Base-by-base conservation (phyloP, 2,797 vertebrate species). In the Acipenser transmontanus region DNA sequence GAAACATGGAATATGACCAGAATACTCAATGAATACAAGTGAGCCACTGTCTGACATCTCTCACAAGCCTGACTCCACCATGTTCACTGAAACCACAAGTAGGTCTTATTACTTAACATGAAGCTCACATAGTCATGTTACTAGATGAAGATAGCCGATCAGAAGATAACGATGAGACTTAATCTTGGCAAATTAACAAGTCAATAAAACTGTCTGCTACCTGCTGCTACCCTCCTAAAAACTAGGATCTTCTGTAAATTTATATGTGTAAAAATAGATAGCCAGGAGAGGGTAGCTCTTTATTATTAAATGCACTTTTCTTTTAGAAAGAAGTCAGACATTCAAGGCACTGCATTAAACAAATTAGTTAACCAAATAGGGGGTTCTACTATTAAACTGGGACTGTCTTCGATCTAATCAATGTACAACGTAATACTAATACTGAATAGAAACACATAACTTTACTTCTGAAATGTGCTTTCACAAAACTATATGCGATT, bases 91-190 rank as follows among this genome's bases (percentile, higher is more conserved):
- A 57, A 57, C 9, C 54, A 57, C n/a, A 57, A 13, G 54, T 1
- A 57, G 54, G 54, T 57, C 54, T 57, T 57, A 57, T 57, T 57
- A 57, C 54, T 57, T 57, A 1, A 57, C 54, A n/a, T n/a, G 9
- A n/a, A 57, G 10, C 54, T 57, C 54, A n/a, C 54, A 13, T 7
- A n/a, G 54, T n/a, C 12, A n/a, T 57, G 2, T 11, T 57, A n/a
- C 12, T 57, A 13, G 54, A 57, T 5, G n/a, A 9, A 11, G 54
- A 57, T 57, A n/a, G 54, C 54, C 12, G 12, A 57, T 57, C 54
- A 57, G 54, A 57, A 57, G 8, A 12, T 57, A 57, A 57, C 2
- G 54, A 57, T 7, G 12, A 57, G n/a, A 57, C 12, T 13, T 57
- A 57, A 57, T 57, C 54, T 57, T 7, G 7, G 54, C 54, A 57